Base-by-base conservation (phyloP, 2,888 invertebrate genomes). In the Heliconius ethilla region DNA sequence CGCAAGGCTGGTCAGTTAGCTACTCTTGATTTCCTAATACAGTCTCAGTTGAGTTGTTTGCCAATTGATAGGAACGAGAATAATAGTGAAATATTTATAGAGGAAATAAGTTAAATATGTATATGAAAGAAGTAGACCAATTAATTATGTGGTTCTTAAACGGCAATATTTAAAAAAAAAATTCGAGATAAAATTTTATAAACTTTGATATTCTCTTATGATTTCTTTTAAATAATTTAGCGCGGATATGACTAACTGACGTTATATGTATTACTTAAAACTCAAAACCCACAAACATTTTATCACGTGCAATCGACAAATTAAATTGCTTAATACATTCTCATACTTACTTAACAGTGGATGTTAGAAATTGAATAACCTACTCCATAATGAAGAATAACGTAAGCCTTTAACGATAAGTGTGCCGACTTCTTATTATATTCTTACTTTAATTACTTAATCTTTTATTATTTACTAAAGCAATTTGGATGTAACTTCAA, bases 1-100 rank as follows among this genome's bases (percentile, higher is more conserved):
- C 77, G 69, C 73, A 76, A 80, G 74, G 70, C 67, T 77, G 66
- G 75, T 73, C 79, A 77, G 75, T 79, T 73, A 73, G 79, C 37
- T 37, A 51, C 72, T n/a, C n/a, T 59, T 73, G 77, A 75, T 73
- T 75, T 75, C 73, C 75, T 80, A 74, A 75, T 75, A 78, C 70
- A 67, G 70, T 73, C 65, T 72, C 75, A 72, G 72, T 75, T 55
- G 72, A 77, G 27, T 67, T 62, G 45, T 63, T 75, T 40, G 70
- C 74, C 72, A 66, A 70, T 59, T 79, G 70, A 73, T 75, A 70
- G 77, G 59, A 79, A 76, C 79, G 76, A 79, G 79, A 77, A 70
- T 45, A 25, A 22, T 22, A 55, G 55, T 55, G 7, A 22, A 55
- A 55, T 9, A 55, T 55, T 7, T 55, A 22, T 55, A 22, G 7